phyloP scores from a whole-genome alignment of 2,888 invertebrate genomes.

The Drosophila suboccidentalis region DNA sequence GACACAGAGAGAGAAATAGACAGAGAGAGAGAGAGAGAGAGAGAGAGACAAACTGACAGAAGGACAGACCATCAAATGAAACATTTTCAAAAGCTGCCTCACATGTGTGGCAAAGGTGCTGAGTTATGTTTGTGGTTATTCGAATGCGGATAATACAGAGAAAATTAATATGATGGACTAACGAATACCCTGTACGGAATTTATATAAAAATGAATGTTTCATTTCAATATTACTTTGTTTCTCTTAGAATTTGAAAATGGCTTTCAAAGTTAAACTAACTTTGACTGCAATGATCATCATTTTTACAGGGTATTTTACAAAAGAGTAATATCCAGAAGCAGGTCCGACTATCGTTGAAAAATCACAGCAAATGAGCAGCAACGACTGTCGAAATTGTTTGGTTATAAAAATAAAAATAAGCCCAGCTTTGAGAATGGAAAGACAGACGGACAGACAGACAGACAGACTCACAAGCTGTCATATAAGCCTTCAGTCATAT shows the following conservation, averaged over 20 bases:
- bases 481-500: constrained; percentile 69
- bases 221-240: not conserved
- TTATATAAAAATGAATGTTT: not conserved
- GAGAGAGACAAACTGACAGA: constrained; percentile 13
- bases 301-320: constrained; percentile 26
- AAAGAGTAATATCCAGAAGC: not conserved
- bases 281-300: not conserved
- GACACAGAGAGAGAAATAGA: not conserved
- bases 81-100: constrained; percentile 58
- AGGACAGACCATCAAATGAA: constrained; percentile 45
- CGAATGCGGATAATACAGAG: constrained; percentile 14
- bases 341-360: constrained; percentile 15
- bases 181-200: not conserved
- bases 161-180: not conserved
- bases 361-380: constrained; percentile 74
- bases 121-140: constrained; percentile 70
- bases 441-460: not conserved
- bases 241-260: not conserved
- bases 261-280: not conserved
- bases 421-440: constrained; percentile 46
- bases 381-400: constrained; percentile 75
- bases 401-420: constrained; percentile 62
- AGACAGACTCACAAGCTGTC: constrained; percentile 42
- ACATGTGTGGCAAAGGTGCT: constrained; percentile 69
- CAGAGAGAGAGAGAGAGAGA: not conserved